phyloP scores from a whole-genome alignment of 2,797 vertebrate genomes.

The Fringilla coelebs region DNA sequence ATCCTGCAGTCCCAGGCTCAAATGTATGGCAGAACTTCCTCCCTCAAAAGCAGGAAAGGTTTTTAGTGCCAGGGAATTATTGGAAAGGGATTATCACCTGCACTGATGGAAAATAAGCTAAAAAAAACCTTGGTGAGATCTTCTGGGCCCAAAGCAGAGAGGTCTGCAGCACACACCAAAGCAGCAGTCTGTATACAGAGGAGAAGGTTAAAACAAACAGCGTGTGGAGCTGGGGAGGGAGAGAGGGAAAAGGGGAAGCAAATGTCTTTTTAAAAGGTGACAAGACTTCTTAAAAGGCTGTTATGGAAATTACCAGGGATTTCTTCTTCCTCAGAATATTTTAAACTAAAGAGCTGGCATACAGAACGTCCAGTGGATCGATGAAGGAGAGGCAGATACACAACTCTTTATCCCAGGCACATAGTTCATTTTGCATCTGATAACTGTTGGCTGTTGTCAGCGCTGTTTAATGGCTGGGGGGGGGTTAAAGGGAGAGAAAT shows the following conservation, averaged over 20 bases:
- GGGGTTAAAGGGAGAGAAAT: slow-evolving; percentile 48
- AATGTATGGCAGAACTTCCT: not conserved
- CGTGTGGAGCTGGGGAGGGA: not conserved
- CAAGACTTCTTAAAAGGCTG: not conserved
- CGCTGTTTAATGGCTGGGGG: slow-evolving; percentile 5
- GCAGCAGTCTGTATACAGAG: not conserved
- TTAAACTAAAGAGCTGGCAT: not conserved
- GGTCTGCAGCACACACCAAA: not conserved
- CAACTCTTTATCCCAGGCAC: slow-evolving; percentile 19
- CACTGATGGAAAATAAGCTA: not conserved
- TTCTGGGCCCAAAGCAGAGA: not conserved
- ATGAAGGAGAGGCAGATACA: not conserved
- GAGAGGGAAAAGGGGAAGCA: not conserved
- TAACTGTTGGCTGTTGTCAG: slow-evolving; percentile 48
- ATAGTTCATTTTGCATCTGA: slow-evolving; percentile 38
- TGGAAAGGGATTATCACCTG: slow-evolving; percentile 16
- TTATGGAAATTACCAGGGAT: not conserved
- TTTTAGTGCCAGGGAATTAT: slow-evolving; percentile 1
- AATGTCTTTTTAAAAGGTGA: not conserved
- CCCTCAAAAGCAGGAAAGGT: not conserved
- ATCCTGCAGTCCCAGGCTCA: not conserved
- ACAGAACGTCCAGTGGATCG: not conserved
- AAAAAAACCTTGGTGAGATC: not conserved
- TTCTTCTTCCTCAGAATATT: slow-evolving; percentile 5
- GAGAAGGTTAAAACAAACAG: not conserved